These are phyloP conservation scores for Platysternon megacephalum DNA, from an alignment of 2,113 vertebrate species.

Conservation along the genomic window DNA sequence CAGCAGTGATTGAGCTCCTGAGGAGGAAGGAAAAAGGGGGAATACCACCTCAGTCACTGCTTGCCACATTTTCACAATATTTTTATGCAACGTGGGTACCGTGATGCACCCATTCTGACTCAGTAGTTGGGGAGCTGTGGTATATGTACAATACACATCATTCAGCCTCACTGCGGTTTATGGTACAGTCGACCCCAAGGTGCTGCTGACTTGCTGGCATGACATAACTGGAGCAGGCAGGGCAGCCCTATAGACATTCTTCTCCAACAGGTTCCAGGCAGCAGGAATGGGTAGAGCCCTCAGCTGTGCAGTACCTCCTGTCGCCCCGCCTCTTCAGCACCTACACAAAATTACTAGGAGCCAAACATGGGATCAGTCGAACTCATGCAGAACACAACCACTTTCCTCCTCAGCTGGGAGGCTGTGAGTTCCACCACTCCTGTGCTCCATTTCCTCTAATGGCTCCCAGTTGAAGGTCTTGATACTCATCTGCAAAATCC, in stretches of 20 bases:
- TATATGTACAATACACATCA: fast-evolving
- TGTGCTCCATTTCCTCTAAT: background rate
- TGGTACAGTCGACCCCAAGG: background rate
- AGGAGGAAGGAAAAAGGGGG: too few relatives aligned
- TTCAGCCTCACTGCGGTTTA: background rate
- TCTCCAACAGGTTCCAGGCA: too few relatives aligned
- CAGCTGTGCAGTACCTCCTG: background rate
- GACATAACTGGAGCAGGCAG: background rate
- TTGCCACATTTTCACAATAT: too few relatives aligned
- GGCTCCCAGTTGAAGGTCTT: background rate
- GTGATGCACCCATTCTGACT: background rate
- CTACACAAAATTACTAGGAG: background rate
- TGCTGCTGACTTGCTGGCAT: background rate
- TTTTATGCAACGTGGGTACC: too few relatives aligned
- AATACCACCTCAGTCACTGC: too few relatives aligned
- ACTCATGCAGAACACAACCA: background rate
- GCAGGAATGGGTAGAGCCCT: background rate
- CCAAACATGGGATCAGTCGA: background rate
- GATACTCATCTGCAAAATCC: background rate
- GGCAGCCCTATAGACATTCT: background rate
- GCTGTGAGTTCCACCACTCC: background rate
- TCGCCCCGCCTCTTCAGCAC: background rate
- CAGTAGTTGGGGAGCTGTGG: background rate
- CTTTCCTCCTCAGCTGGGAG: background rate
- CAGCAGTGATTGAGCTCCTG: too few relatives aligned